Base-by-base conservation (phyloP, 2,113 vertebrate genomes). In the Poicephalus meyeri region DNA sequence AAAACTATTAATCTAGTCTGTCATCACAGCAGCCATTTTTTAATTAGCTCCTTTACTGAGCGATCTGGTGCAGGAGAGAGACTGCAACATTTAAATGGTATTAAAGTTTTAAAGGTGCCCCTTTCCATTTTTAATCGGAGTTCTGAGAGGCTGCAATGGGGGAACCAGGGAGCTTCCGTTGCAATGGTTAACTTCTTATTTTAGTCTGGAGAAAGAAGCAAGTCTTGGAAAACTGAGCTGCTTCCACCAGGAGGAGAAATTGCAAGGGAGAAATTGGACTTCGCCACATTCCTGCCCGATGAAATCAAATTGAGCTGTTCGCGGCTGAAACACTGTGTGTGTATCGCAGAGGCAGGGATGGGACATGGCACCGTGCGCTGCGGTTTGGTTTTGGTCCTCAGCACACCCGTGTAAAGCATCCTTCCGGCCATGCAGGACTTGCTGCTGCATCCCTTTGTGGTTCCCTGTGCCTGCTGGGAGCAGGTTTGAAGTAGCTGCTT, bases 11-110 rank as follows among this genome's bases (percentile, higher is more conserved):
- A 98, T 98, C 97, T 97, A 94, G 96, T 97, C 98, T 97, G 96
- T 98, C 98, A 98, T 95, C 94, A 94, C 97, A 98, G 97, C 98
- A 98, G 98, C 98, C 98, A 97, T 98, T 98, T 98, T 97, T 97
- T 98, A 98, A 98, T 97, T 95, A 97, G 96, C 98, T 97, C 72
- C 97, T 97, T 95, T 89, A 70, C 95, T 41, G 95, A 95, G 87
- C 69, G 97, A 95, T 89, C 97, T 96, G 85, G 37, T 90, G 60
- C 70, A 46, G 94, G 65, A 97, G 91, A 49, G 95, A 94, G 93
- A 64, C 58, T 87, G 93, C 88, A 88, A 95, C 81, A 85, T 92
- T 78, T 87, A 92, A 95, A 92, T 23, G 94, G 49, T 23, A 73
- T 96, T 94, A 77, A 95, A 88, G 80, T 66, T 89, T 72, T 80